These are phyloP conservation scores for Labia minor DNA, from an alignment of 2,888 invertebrate species.

Conservation along the genomic window DNA sequence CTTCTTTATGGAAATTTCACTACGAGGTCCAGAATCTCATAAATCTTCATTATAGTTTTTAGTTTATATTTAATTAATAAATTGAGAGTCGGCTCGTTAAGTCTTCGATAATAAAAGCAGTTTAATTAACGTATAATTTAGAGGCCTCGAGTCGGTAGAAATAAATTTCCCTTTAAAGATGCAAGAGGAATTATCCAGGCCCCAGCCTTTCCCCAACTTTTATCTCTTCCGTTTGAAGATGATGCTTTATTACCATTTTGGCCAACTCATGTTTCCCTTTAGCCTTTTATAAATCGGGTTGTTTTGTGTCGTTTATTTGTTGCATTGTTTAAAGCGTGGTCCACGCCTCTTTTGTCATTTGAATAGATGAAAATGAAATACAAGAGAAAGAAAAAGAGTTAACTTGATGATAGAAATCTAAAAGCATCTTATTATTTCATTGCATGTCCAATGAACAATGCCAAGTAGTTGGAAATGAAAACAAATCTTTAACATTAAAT, in stretches of 20 bases:
- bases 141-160: too few relatives aligned
- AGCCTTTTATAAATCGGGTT: background rate
- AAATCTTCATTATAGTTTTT: too few relatives aligned
- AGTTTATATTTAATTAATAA: too few relatives aligned
- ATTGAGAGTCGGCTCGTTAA: too few relatives aligned
- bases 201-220: too few relatives aligned
- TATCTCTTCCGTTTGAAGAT: background rate
- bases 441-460: background rate
- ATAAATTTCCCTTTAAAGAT: too few relatives aligned
- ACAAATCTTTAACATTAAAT: too few relatives aligned
- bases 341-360: slow-evolving; percentile 9
- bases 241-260: background rate
- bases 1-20: too few relatives aligned
- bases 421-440: background rate
- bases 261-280: background rate
- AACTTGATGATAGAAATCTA: background rate
- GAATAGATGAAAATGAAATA: background rate
- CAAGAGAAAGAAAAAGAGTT: background rate
- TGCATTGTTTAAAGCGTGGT: background rate
- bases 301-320: background rate
- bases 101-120: too few relatives aligned
- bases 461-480: background rate
- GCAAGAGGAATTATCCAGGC: too few relatives aligned
- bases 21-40: too few relatives aligned
- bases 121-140: too few relatives aligned